These are phyloP conservation scores for Helobdella robusta DNA, from an alignment of 2,888 invertebrate species.

Conservation along the genomic window DNA sequence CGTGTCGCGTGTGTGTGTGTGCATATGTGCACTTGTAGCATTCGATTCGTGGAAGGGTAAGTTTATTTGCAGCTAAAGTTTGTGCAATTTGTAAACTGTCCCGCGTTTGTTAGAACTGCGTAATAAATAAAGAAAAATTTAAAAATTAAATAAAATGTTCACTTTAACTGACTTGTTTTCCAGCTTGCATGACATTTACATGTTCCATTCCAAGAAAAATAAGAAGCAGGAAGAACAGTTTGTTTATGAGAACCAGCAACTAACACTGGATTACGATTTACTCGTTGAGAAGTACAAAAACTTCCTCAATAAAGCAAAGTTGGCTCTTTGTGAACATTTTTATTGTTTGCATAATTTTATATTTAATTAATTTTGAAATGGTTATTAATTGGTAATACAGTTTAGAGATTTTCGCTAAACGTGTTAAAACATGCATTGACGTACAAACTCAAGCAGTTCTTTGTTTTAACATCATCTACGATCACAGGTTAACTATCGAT, in stretches of 20 bases:
- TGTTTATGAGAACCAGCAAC: conserved; percentile 59
- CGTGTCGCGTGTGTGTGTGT: too few relatives aligned
- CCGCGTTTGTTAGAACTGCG: background rate
- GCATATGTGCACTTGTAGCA: too few relatives aligned
- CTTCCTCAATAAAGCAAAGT: conserved; percentile 49
- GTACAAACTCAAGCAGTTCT: background rate
- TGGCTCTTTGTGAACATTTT: too few relatives aligned
- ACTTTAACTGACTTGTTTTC: conserved; percentile 1
- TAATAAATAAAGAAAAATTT: background rate
- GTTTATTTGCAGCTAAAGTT: too few relatives aligned
- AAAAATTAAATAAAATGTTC: background rate
- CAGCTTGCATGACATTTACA: conserved; percentile 59
- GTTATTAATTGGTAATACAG: too few relatives aligned
- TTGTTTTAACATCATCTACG: background rate
- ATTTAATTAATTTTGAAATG: conserved; percentile 8
- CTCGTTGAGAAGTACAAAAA: conserved; percentile 49
- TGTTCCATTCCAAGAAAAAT: conserved; percentile 59
- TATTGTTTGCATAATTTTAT: too few relatives aligned
- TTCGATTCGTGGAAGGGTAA: too few relatives aligned
- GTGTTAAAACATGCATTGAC: background rate
- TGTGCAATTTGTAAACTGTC: too few relatives aligned
- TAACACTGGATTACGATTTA: conserved; percentile 58
- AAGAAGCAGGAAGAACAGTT: conserved; percentile 60
- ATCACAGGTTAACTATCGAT: conserved; percentile 22
- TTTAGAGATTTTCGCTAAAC: too few relatives aligned